Evolutionary conservation across 1,140 invertebrate species (phyloP), one percentile per base, ranked within the genome.

Genomic region (Drosophila lacteicornis): DNA sequence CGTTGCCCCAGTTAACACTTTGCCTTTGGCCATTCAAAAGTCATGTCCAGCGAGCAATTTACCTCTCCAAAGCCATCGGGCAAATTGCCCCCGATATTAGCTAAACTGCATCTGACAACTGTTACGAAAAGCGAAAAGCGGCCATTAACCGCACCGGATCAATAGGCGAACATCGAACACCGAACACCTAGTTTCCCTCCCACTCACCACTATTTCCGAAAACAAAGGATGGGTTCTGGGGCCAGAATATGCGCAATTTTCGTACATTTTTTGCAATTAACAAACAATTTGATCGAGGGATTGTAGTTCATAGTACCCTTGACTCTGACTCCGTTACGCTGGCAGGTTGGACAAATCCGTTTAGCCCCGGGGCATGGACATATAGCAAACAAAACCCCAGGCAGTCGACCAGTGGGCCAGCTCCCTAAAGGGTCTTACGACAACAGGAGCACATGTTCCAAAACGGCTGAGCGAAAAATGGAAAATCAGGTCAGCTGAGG

Each of bases 261-360:
- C 74, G 62, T 67, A 68, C 67, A 82, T 73, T 80, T 73, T 66
- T 63, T 62, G 86, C 86, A 90, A 90, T 90, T 90, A 90, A 90
- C 82, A 83, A 74, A 75, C 86, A 90, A 91, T 90, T 90, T 91
- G 70, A 57, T 75, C 69, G 66, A 59, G 46, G 53, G 67, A 73
- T 71, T 73, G 45, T 43, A 59, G 66, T 15, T 45, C n/a, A n/a
- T 53, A 40, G 66, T 30, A 65, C 51, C 66, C 66, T 73, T 74
- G 70, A 74, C 70, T 70, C 61, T 74, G 70, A 74, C 68, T 70
- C 61, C 25, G 56, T 65, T 49, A 77, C 81, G 66, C 47, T 70
- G 82, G 74, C 85, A 88, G 78, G 85, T 81, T 90, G 80, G 79
- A 90, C 86, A 90, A 90, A 90, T 90, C 85, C 85, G 70, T 73